phyloP scores from a whole-genome alignment of 1,140 invertebrate species.

The Argopecten irradians region DNA sequence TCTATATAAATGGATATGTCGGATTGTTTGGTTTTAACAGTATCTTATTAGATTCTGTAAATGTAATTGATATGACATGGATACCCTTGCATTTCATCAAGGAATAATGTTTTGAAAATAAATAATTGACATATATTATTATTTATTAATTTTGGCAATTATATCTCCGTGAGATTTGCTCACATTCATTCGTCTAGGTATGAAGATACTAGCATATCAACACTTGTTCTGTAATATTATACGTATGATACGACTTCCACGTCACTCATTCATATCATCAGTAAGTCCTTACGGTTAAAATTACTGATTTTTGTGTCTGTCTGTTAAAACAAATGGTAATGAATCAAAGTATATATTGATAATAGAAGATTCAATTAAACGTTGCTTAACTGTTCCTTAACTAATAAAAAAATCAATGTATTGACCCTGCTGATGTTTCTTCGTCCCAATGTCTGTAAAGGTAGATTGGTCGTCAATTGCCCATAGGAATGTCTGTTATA shows the following conservation, averaged over 20 bases:
- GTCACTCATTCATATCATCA: no score
- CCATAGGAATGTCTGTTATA: background rate
- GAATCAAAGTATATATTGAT: background rate
- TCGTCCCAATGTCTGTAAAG: background rate
- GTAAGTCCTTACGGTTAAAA: no score
- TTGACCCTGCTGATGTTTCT: background rate
- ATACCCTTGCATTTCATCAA: background rate
- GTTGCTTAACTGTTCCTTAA: no score
- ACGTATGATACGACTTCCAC: no score
- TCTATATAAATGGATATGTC: background rate
- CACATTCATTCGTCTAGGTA: background rate
- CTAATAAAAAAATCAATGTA: background rate
- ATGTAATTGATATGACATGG: background rate
- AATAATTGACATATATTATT: background rate
- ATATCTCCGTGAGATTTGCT: background rate
- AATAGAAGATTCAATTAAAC: background rate
- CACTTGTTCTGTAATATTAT: no score
- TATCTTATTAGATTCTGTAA: background rate
- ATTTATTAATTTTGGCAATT: background rate
- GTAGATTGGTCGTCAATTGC: background rate
- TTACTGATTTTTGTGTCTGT: no score
- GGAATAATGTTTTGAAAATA: constrained; percentile 1
- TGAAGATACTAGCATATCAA: no score
- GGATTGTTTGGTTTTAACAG: background rate
- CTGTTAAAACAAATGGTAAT: no score